Conservation (phyloP, 2,113 vertebrate species). For the Paradisaea rubra region DNA sequence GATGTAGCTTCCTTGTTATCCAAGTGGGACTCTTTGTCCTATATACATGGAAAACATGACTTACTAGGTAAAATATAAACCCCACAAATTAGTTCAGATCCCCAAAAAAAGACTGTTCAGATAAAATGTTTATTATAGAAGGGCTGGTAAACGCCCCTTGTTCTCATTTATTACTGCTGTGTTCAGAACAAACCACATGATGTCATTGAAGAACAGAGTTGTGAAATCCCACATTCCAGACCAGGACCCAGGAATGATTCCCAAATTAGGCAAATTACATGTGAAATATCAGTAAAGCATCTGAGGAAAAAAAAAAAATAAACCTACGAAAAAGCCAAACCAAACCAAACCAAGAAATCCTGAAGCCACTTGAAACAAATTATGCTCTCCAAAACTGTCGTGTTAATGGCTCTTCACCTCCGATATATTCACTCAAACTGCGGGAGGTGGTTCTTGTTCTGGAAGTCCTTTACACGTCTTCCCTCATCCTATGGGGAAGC, state of each 20-base stretch:
- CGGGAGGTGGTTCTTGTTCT: neutral
- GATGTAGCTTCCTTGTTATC: neutral
- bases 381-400: neutral
- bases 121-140: neutral
- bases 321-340: neutral
- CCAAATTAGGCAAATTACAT: constrained; percentile 55
- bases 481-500: neutral
- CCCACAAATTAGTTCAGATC: neutral
- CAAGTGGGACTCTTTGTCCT: neutral
- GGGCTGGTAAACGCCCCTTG: neutral
- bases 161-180: neutral
- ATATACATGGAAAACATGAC: neutral
- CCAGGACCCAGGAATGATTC: constrained; percentile 22
- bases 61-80: neutral
- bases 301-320: neutral
- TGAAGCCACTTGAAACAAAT: neutral
- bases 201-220: constrained; percentile 42
- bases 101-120: neutral
- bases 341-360: neutral
- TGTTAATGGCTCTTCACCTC: neutral
- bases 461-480: neutral
- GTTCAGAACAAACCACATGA: constrained; percentile 24
- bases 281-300: neutral
- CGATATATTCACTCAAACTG: neutral
- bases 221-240: constrained; percentile 49